Evolutionary conservation across 2,797 vertebrate species (phyloP).

Genomic region (Fundulus diaphanus): DNA sequence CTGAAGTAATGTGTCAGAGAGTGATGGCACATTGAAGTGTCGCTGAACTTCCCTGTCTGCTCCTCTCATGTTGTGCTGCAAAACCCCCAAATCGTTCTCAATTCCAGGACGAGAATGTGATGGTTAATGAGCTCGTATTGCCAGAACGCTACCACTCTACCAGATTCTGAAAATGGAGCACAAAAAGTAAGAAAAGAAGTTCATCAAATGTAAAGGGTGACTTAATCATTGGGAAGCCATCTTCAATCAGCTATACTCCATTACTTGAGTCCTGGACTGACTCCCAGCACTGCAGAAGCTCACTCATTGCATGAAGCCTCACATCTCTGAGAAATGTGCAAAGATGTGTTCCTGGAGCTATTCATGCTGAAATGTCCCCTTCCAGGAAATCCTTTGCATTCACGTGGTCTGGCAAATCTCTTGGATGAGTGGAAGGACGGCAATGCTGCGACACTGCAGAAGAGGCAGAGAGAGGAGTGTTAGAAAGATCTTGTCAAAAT

Average conservation of each 20-base stretch:
- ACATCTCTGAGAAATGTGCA: background rate
- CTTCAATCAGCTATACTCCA: background rate
- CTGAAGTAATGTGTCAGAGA: background rate
- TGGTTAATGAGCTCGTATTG: background rate
- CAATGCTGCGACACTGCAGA: background rate
- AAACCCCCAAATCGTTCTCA: background rate
- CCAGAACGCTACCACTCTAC: background rate
- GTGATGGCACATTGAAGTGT: background rate
- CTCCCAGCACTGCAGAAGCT: background rate
- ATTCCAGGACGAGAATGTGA: background rate
- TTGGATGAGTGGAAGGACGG: background rate
- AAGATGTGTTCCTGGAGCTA: background rate
- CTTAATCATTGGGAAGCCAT: background rate
- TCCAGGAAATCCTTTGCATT: background rate
- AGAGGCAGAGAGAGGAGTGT: background rate
- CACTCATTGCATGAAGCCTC: background rate
- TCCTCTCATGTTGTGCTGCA: background rate
- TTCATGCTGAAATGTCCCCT: background rate
- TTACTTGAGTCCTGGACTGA: background rate
- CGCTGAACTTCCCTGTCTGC: background rate
- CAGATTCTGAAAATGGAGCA: background rate
- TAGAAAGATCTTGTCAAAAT: background rate
- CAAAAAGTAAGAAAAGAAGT: background rate
- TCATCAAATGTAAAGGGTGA: background rate
- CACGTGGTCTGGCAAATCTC: background rate